These are phyloP conservation scores for Neoarius graeffei DNA, from an alignment of 2,113 vertebrate genomes.

Conservation along the genomic window DNA sequence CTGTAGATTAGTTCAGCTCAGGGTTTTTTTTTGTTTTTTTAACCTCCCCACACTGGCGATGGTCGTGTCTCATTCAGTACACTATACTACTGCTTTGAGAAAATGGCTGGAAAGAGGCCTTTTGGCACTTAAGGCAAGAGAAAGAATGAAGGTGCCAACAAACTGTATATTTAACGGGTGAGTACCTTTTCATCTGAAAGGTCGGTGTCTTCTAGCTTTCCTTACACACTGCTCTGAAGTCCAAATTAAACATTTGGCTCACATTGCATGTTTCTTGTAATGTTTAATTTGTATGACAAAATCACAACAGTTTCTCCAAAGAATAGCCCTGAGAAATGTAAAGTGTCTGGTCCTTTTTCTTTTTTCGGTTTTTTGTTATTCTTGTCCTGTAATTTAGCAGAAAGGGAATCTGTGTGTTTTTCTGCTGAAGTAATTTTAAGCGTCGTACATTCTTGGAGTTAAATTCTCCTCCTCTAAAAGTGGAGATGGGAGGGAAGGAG, in stretches of 20 bases:
- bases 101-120: conserved; percentile 3
- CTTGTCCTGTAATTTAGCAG: conserved; percentile 19
- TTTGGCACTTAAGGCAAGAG: not conserved
- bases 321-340: not conserved
- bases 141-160: not conserved
- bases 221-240: not conserved
- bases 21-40: not conserved
- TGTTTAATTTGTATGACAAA: not conserved
- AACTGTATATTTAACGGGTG: conserved; percentile 23
- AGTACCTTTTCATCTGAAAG: conserved; percentile 8
- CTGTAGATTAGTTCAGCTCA: not conserved
- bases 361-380: not conserved
- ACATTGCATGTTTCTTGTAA: not conserved
- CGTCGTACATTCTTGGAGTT: conserved; percentile 5
- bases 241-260: not conserved
- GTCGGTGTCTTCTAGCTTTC: not conserved
- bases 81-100: conserved; percentile 19
- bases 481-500: not conserved
- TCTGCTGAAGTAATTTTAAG: conserved; percentile 18
- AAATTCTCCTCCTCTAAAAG: not conserved
- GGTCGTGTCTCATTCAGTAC: not conserved
- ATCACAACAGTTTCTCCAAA: not conserved
- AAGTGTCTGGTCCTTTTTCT: not conserved
- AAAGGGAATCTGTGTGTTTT: not conserved
- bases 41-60: not conserved